These are phyloP conservation scores for Tricholaema leucomelas DNA, from an alignment of 2,113 vertebrate species.

Conservation along the genomic window DNA sequence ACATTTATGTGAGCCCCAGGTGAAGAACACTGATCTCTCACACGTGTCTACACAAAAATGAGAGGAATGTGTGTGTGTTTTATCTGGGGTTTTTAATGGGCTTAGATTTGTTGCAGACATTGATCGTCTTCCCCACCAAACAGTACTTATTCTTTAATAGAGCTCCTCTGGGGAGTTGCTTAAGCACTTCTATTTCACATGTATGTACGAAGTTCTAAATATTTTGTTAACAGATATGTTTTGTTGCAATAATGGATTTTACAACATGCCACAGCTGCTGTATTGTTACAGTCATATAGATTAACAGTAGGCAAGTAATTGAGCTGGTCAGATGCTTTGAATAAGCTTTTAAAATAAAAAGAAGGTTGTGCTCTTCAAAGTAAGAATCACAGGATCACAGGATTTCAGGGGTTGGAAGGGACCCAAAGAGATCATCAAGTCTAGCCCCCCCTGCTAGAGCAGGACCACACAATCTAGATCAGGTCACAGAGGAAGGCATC, in stretches of 20 bases:
- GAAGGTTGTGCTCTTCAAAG: background rate
- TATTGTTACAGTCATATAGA: background rate
- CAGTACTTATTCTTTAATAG: background rate
- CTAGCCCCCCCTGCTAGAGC: too few relatives aligned
- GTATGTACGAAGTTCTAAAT: background rate
- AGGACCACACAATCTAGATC: too few relatives aligned
- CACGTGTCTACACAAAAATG: background rate
- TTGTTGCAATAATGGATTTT: background rate
- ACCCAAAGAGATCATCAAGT: too few relatives aligned
- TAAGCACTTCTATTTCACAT: background rate
- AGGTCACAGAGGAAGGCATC: too few relatives aligned
- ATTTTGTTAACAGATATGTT: background rate
- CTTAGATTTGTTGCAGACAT: background rate
- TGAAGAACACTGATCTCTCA: background rate
- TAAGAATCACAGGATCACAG: background rate
- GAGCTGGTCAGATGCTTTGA: background rate
- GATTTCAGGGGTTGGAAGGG: too few relatives aligned
- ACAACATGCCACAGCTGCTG: background rate
- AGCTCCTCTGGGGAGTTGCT: background rate
- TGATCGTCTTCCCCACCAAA: background rate
- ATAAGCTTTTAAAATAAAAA: background rate
- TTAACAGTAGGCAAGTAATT: background rate
- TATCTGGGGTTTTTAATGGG: background rate
- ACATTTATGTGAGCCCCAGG: background rate
- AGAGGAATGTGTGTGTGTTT: background rate